Conservation (phyloP, 2,888 invertebrate genomes). For the Ectemnius cavifrons region DNA sequence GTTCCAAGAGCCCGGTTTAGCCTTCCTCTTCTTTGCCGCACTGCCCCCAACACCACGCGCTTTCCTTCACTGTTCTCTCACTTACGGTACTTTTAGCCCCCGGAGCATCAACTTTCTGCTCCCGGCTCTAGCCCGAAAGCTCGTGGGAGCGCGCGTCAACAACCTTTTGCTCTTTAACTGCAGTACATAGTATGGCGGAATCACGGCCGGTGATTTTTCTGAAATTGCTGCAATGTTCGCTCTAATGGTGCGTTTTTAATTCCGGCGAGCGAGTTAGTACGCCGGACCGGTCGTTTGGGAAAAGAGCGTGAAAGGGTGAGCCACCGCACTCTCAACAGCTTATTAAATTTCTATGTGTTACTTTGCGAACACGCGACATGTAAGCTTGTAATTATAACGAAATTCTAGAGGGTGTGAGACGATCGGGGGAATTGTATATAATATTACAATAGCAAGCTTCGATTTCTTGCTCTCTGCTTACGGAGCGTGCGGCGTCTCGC, state of each 20-base stretch:
- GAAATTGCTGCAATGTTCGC: background rate
- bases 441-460: constrained; percentile 1
- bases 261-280: no score
- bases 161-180: constrained; percentile 41
- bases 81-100: constrained; percentile 41
- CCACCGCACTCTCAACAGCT: no score
- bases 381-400: no score
- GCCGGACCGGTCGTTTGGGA: no score
- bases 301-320: no score
- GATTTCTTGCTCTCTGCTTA: constrained; percentile 1
- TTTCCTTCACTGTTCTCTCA: constrained; percentile 38
- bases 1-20: constrained; percentile 60
- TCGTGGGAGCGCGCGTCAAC: background rate
- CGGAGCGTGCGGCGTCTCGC: constrained; percentile 2
- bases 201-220: constrained; percentile 14
- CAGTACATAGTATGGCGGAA: constrained; percentile 23
- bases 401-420: no score
- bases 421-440: background rate
- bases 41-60: constrained; percentile 9
- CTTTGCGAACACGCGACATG: no score
- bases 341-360: no score
- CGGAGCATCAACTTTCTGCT: constrained; percentile 38
- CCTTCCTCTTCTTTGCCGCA: constrained; percentile 32
- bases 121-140: constrained; percentile 16
- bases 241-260: no score